phyloP scores from a whole-genome alignment of 64 coral and sea anemone species.

The Pocillopora damicornis region DNA sequence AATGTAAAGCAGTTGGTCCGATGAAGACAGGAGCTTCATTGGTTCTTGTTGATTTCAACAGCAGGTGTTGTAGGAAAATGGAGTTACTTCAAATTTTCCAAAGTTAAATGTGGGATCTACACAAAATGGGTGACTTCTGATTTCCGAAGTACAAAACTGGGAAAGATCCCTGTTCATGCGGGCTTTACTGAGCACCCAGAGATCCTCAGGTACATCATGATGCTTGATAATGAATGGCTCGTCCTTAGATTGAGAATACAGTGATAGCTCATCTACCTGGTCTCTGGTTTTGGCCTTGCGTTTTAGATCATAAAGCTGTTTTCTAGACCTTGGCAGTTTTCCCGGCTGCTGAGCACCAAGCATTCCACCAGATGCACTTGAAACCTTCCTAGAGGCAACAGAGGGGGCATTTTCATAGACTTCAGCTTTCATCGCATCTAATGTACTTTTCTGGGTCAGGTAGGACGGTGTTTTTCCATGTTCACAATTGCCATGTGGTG shows the following conservation, averaged over 20 bases:
- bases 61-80: neutral
- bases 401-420: neutral
- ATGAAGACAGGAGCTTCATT: slow-evolving; percentile 1
- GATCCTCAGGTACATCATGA: slow-evolving; percentile 37
- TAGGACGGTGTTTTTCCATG: slow-evolving; percentile 27
- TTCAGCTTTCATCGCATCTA: slow-evolving; percentile 16
- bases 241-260: slow-evolving; percentile 33
- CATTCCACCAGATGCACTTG: neutral
- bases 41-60: neutral
- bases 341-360: neutral
- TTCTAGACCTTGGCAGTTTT: slow-evolving; percentile 13
- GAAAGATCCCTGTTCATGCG: no score
- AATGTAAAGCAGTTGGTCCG: slow-evolving; percentile 16
- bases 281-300: slow-evolving; percentile 22
- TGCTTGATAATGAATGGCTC: slow-evolving; percentile 30
- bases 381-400: slow-evolving; percentile 21
- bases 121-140: neutral
- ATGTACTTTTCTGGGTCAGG: slow-evolving; percentile 11
- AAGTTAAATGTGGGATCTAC: neutral
- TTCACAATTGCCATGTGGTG: slow-evolving; percentile 25
- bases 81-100: neutral
- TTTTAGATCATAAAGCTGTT: slow-evolving; percentile 29
- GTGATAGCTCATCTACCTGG: slow-evolving; percentile 31
- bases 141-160: no score
- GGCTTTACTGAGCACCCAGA: neutral